Conservation (phyloP, 2,888 invertebrate genomes). For the Acanthoscelides obtectus region DNA sequence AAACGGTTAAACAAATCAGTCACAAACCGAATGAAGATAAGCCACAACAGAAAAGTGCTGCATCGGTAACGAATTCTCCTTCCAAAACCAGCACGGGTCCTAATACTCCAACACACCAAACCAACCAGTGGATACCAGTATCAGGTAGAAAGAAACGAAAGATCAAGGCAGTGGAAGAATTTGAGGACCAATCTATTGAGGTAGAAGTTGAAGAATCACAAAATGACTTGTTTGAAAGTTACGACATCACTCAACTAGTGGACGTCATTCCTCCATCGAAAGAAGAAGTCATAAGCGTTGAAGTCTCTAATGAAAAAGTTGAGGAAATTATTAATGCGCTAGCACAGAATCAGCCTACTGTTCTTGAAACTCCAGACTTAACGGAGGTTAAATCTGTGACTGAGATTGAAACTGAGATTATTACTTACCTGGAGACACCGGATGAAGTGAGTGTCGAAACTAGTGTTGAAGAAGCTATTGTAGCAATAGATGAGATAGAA, state of each 20-base stretch:
- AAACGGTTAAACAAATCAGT: constrained; percentile 14
- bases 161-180: constrained; percentile 34
- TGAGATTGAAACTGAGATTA: constrained; percentile 28
- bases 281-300: background rate
- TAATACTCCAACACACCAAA: constrained; percentile 9
- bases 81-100: constrained; percentile 5
- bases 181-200: constrained; percentile 11
- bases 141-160: constrained; percentile 44
- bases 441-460: background rate
- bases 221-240: constrained; percentile 32
- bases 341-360: constrained; percentile 18
- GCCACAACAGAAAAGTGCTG: background rate
- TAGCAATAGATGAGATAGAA: constrained; percentile 5
- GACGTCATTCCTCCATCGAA: constrained; percentile 32
- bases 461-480: constrained; percentile 3
- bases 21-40: constrained; percentile 5
- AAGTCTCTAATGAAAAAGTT: constrained; percentile 12
- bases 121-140: constrained; percentile 45
- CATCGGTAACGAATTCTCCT: background rate
- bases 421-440: background rate
- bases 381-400: constrained; percentile 21
- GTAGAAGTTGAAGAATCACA: constrained; percentile 18
- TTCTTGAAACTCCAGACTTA: constrained; percentile 8
- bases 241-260: constrained; percentile 34
- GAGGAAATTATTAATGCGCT: constrained; percentile 23